Percentiles rank a stretch among this genome's conserved stretches.
These are phyloP conservation scores for Rhincodon typus DNA, from an alignment of 2,797 vertebrate species.

Conservation along the genomic window DNA sequence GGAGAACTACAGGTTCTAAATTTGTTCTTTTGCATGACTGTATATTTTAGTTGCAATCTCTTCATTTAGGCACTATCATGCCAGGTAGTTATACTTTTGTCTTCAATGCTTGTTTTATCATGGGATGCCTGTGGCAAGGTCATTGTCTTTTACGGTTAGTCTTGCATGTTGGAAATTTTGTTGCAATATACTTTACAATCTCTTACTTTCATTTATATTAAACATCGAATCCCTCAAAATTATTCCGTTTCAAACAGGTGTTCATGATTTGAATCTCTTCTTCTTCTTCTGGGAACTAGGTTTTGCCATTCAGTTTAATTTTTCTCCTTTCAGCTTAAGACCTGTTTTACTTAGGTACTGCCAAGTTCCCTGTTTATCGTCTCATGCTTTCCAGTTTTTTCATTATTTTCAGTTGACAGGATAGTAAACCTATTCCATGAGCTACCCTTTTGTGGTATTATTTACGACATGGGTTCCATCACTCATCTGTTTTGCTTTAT, in stretches of 20 bases:
- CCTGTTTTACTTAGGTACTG: neutral
- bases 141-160: neutral
- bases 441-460: neutral
- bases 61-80: neutral
- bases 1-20: neutral
- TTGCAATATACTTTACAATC: neutral
- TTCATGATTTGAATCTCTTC: neutral
- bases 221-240: neutral
- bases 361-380: neutral
- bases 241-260: neutral
- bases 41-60: neutral
- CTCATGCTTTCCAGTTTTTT: neutral
- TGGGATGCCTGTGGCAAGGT: neutral
- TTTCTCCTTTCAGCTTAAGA: neutral
- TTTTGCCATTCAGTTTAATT: neutral
- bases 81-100: neutral
- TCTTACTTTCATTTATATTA: neutral
- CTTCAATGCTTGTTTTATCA: neutral
- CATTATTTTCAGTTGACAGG: neutral
- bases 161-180: neutral
- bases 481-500: neutral
- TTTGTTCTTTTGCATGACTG: neutral
- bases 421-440: neutral
- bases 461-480: neutral
- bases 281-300: neutral